Conservation (phyloP, 2,888 invertebrate species). For the Andrena praecox region DNA sequence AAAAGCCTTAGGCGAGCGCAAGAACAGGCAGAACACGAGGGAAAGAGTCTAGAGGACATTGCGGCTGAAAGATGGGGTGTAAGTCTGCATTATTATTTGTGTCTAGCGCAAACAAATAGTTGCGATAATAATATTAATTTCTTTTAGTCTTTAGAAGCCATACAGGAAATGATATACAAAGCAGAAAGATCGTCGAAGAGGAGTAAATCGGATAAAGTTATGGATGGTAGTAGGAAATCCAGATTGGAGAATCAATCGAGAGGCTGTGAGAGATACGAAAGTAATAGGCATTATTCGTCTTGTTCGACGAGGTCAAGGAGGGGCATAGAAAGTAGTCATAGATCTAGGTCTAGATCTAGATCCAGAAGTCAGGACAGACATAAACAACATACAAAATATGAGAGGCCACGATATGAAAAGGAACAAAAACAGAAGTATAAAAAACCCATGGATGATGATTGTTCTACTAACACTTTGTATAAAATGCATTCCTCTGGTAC, state of each 20-base stretch:
- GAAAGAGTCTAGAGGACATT: slow-evolving; percentile 86
- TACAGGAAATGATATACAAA: slow-evolving; percentile 85
- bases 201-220: background rate
- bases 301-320: background rate
- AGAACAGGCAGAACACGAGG: slow-evolving; percentile 86
- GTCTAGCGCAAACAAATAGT: background rate
- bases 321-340: background rate
- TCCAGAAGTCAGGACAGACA: slow-evolving; percentile 31
- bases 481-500: slow-evolving; percentile 44
- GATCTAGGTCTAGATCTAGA: slow-evolving; percentile 40
- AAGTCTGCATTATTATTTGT: slow-evolving; percentile 67
- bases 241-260: background rate
- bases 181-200: slow-evolving; percentile 82
- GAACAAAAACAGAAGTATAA: slow-evolving; percentile 62
- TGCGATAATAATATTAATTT: slow-evolving; percentile 66
- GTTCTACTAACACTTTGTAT: slow-evolving; percentile 16
- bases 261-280: slow-evolving; percentile 7
- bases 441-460: slow-evolving; percentile 74
- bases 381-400: slow-evolving; percentile 4
- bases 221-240: background rate
- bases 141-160: slow-evolving; percentile 86
- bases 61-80: slow-evolving; percentile 88
- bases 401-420: slow-evolving; percentile 9
- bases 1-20: slow-evolving; percentile 86
- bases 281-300: background rate